Base-by-base conservation (phyloP, 2,113 vertebrate species). In the Mystacornis crossleyi region DNA sequence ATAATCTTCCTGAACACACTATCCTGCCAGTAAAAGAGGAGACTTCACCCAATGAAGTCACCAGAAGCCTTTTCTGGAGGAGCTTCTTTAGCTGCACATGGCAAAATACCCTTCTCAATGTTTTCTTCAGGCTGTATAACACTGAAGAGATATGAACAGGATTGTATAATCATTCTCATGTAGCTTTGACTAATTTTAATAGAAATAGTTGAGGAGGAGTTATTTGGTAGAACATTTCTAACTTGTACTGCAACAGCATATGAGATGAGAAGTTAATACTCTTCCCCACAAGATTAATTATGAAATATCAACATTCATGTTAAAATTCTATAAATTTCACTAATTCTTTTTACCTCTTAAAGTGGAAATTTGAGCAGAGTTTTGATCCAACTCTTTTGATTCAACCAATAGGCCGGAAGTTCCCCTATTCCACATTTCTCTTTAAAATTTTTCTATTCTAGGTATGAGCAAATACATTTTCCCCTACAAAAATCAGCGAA, bases 131-230 rank as follows among this genome's bases (percentile, higher is more conserved):
- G 14, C 20, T 65, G 47, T 1, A 1, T 28, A 72, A 61, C 4
- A 34, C 10, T 42, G 4, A 54, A 64, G 8, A 81, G 25, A 47
- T 17, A 5, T 0, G 0, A 80, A 40, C 8, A 53, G 20, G 34
- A 93, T 65, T 79, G 60, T 24, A 57, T n/a, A 74, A 85, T 33
- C 0, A 21, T 43, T 74, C 70, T 50, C 21, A 5, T 48, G 31
- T 19, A n/a, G 16, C 13, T 74, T 34, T 50, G 9, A 17, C 25
- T 58, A 28, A 69, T 66, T 51, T 69, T 33, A 81, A 69, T 17
- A 60, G 42, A 74, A 70, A 12, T 34, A 29, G 34, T 64, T 40
- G 29, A 50, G 7, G 18, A 55, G 5, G 17, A 74, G 5, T 72
- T 20, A 29, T n/a, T 67, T 80, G 12, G 40, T 47, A 60, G 23